phyloP scores from a whole-genome alignment of 2,797 vertebrate genomes.

The Megaceryle alcyon region DNA sequence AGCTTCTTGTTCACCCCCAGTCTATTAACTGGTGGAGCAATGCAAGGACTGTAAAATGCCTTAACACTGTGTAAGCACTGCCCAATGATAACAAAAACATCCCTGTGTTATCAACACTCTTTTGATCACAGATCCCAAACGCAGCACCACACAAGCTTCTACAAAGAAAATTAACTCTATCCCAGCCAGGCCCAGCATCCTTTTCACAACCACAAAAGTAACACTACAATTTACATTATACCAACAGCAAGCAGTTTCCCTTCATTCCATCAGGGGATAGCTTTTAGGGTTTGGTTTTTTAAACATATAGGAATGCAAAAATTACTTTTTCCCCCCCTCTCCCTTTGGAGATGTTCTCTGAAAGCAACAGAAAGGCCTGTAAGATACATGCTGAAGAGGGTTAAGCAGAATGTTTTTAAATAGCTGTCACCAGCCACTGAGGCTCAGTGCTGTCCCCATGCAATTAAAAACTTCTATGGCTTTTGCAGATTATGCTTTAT shows the following conservation, averaged over 20 bases:
- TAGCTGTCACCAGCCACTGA: background rate
- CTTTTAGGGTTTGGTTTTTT: background rate
- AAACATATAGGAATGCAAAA: background rate
- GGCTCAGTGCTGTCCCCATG: background rate
- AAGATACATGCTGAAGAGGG: background rate
- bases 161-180: background rate
- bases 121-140: background rate
- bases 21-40: accelerated
- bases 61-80: background rate
- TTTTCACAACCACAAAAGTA: background rate
- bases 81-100: background rate
- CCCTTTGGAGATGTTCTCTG: background rate
- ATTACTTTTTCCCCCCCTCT: background rate
- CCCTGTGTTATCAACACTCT: background rate
- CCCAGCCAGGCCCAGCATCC: background rate
- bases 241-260: background rate
- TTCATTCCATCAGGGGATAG: background rate
- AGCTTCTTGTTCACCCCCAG: background rate
- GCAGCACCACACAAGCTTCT: background rate
- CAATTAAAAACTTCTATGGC: background rate
- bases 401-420: background rate
- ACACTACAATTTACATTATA: background rate
- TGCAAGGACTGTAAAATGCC: accelerated
- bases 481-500: background rate
- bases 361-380: background rate